These are phyloP conservation scores for Pseudomyrmex gracilis DNA, from an alignment of 1,140 invertebrate species.

Conservation along the genomic window DNA sequence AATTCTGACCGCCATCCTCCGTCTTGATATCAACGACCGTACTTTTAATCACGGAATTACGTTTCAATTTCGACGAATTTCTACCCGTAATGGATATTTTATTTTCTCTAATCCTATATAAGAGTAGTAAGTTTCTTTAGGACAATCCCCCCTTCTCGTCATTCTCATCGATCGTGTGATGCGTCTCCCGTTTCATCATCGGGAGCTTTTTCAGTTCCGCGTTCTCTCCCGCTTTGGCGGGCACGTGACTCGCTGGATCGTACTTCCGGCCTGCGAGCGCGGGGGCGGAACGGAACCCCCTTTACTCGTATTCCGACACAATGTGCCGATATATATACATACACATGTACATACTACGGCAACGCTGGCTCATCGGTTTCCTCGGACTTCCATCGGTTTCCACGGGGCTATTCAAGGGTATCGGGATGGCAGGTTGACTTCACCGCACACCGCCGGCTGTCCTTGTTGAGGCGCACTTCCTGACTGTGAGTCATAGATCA, in stretches of 20 bases:
- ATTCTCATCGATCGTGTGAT: conserved; percentile 68
- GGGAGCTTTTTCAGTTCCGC: conserved; percentile 43
- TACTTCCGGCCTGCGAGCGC: conserved; percentile 62
- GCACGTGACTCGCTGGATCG: conserved; percentile 69
- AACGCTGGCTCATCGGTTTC: conserved; percentile 62
- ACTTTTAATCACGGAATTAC: conserved; percentile 31
- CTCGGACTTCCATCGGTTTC: conserved; percentile 52
- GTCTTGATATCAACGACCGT: background rate
- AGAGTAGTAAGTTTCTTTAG: conserved; percentile 64
- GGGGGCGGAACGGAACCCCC: conserved; percentile 10
- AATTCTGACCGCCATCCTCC: conserved; percentile 5
- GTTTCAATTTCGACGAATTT: conserved; percentile 35
- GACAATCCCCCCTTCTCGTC: conserved; percentile 24
- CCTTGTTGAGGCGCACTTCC: conserved; percentile 75
- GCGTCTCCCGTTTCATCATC: conserved; percentile 35
- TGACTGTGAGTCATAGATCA: conserved; percentile 80
- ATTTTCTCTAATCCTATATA: conserved; percentile 53
- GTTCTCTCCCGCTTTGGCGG: conserved; percentile 1
- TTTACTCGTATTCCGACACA: conserved; percentile 55
- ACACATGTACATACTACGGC: background rate
- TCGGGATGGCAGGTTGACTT: conserved; percentile 69
- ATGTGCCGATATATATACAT: conserved; percentile 34
- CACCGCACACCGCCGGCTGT: conserved; percentile 64
- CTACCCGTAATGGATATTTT: conserved; percentile 67
- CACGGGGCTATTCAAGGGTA: conserved; percentile 44